Evolutionary conservation across 2,797 vertebrate species (phyloP).

Genomic region (Artibeus jamaicensis): DNA sequence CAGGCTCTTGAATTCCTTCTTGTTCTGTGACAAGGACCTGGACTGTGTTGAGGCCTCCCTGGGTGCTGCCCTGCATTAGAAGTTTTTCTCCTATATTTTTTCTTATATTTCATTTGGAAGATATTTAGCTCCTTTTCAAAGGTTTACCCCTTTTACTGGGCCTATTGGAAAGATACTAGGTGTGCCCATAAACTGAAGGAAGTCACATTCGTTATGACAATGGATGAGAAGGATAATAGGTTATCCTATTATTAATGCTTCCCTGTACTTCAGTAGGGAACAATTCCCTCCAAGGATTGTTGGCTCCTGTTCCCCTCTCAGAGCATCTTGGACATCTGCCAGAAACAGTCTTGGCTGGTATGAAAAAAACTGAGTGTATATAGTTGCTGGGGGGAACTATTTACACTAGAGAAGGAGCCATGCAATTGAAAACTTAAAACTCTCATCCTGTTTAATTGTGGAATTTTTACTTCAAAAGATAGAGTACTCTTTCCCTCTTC

Average conservation of each 20-base stretch:
- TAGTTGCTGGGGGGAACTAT: neutral
- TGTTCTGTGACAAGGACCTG: neutral
- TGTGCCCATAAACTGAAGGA: neutral
- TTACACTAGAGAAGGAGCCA: neutral
- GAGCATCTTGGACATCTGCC: neutral
- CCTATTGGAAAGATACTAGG: neutral
- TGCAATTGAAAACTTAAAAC: neutral
- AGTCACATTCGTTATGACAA: neutral
- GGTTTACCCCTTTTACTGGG: neutral
- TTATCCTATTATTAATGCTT: neutral
- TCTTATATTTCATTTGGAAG: neutral
- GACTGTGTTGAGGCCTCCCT: neutral
- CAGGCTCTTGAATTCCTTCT: neutral
- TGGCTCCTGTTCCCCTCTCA: neutral
- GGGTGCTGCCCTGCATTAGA: neutral
- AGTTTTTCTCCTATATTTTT: neutral
- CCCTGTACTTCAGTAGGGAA: neutral
- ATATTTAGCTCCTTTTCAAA: neutral
- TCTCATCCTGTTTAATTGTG: neutral
- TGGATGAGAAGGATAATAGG: neutral
- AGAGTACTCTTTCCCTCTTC: neutral
- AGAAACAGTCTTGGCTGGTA: neutral
- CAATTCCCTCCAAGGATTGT: neutral
- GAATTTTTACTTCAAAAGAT: constrained; percentile 9
- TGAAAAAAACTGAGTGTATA: neutral